phyloP scores from a whole-genome alignment of 1,140 invertebrate species.

The Lordiphosa stackelbergi region DNA sequence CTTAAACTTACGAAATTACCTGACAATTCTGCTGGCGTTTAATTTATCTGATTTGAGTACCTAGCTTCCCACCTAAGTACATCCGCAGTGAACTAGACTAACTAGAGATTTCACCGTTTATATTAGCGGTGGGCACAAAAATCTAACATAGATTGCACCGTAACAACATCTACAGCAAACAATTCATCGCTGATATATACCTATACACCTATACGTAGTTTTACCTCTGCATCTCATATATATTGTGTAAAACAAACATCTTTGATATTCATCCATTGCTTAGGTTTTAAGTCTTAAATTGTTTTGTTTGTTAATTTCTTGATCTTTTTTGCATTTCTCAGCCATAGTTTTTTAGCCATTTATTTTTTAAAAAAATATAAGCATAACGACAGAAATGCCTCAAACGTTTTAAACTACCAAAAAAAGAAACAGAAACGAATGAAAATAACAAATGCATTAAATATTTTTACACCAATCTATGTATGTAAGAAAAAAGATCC shows the following conservation, averaged over 20 bases:
- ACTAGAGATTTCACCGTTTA: too few species aligned
- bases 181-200: slow-evolving; percentile 2
- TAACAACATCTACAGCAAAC: too few species aligned
- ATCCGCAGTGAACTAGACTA: too few species aligned
- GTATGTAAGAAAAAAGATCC: slow-evolving; percentile 14
- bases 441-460: slow-evolving; percentile 40
- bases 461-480: slow-evolving; percentile 58
- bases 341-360: slow-evolving; percentile 63
- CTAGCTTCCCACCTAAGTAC: too few species aligned
- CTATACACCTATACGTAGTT: slow-evolving; percentile 18
- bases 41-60: too few species aligned
- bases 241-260: slow-evolving; percentile 26
- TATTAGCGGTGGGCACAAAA: too few species aligned
- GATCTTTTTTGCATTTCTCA: slow-evolving; percentile 32
- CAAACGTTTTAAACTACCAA: slow-evolving; percentile 73
- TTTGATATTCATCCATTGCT: slow-evolving; percentile 25
- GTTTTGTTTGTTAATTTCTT: slow-evolving; percentile 40
- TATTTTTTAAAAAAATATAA: slow-evolving; percentile 18
- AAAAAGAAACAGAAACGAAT: slow-evolving; percentile 18
- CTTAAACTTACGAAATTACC: too few species aligned
- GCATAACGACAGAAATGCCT: slow-evolving; percentile 59
- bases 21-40: too few species aligned
- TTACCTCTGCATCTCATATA: slow-evolving; percentile 22
- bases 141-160: too few species aligned
- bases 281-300: slow-evolving; percentile 41